phyloP scores from a whole-genome alignment of 1,140 invertebrate species.

The Euwallacea similis region DNA sequence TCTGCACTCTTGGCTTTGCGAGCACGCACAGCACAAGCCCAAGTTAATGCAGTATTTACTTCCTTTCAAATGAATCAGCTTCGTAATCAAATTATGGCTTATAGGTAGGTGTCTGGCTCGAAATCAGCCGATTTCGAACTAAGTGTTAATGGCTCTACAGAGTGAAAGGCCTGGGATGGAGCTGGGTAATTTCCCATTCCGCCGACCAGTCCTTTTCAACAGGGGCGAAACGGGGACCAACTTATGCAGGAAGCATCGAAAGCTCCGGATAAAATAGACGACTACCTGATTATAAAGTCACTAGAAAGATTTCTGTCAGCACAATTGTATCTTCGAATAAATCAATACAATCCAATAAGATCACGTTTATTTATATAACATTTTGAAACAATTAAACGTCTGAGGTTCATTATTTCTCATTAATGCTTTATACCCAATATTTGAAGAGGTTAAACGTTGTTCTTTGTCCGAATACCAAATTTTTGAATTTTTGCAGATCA shows the following conservation, averaged over 20 bases:
- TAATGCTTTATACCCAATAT: too few species aligned
- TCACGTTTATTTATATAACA: too few species aligned
- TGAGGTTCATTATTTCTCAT: too few species aligned
- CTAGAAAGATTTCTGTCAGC: too few species aligned
- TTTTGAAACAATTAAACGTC: too few species aligned
- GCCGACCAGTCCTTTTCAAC: conserved; percentile 51
- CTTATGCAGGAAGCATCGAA: not conserved
- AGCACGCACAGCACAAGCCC: conserved; percentile 65
- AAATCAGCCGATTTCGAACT: conserved; percentile 88
- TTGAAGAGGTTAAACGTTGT: too few species aligned
- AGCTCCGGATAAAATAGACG: not conserved
- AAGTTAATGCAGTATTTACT: conserved; percentile 64
- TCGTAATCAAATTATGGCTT: conserved; percentile 91
- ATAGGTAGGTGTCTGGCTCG: conserved; percentile 85
- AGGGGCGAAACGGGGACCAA: conserved; percentile 14
- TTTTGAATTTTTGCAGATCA: not conserved
- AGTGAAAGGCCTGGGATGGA: conserved; percentile 52
- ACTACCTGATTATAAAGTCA: not conserved
- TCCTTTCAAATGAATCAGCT: conserved; percentile 79
- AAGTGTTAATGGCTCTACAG: conserved; percentile 68
- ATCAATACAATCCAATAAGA: too few species aligned
- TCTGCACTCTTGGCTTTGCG: conserved; percentile 81
- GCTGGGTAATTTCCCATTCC: conserved; percentile 50
- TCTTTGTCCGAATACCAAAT: too few species aligned
- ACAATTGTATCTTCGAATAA: too few species aligned